Conservation (phyloP, 1,140 invertebrate species). For the Drosophila melanogaster region Release_6_plus_ISO1_MT NT_033779.5:15960001-15960500, state of each 20-base stretch:
- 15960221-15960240: slow-evolving; percentile 7
- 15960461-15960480: no score
- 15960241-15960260: not conserved
- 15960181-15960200: not conserved
- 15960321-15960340: slow-evolving; percentile 5
- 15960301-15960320: not conserved
- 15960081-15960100: slow-evolving; percentile 3
- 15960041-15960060: slow-evolving; percentile 66
- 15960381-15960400: not conserved
- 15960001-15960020: slow-evolving; percentile 32
- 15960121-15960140: slow-evolving; percentile 23
- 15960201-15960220: not conserved
- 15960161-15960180: not conserved
- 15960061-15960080: slow-evolving; percentile 46
- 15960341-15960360: not conserved
- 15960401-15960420: no score
- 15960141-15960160: not conserved
- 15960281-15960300: slow-evolving; percentile 6
- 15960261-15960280: not conserved
- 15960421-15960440: no score
- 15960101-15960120: slow-evolving; percentile 35
- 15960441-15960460: no score
- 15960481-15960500: no score
- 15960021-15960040: slow-evolving; percentile 42
- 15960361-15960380: not conserved